phyloP scores from a whole-genome alignment of 2,888 invertebrate genomes.

The Ryuthela nishihirai region DNA sequence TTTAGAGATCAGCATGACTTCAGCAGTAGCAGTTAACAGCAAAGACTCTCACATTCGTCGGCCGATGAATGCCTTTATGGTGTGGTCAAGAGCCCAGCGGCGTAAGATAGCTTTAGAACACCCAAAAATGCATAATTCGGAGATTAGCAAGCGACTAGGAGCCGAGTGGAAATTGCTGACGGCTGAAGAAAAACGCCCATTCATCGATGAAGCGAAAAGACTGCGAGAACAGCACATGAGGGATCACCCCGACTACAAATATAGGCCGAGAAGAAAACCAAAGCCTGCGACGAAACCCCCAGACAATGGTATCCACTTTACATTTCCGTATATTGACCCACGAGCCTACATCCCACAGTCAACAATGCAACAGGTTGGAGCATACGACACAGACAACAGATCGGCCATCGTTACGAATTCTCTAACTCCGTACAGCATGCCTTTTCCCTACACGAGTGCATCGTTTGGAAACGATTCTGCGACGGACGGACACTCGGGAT shows the following conservation, averaged over 20 bases:
- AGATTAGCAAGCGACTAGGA: slow-evolving; percentile 54
- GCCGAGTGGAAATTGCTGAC: slow-evolving; percentile 53
- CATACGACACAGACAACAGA: slow-evolving; percentile 3
- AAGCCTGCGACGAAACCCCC: slow-evolving; percentile 15
- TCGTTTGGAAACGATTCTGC: too few species aligned
- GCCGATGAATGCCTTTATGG: slow-evolving; percentile 56
- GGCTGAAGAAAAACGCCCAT: slow-evolving; percentile 53
- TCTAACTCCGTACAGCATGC: slow-evolving; percentile 5
- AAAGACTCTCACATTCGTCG: slow-evolving; percentile 49
- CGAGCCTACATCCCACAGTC: slow-evolving; percentile 1
- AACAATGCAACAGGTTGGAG: not conserved
- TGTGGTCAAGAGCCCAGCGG: slow-evolving; percentile 55
- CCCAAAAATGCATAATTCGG: slow-evolving; percentile 56
- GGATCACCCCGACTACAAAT: slow-evolving; percentile 54
- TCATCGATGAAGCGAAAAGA: slow-evolving; percentile 55
- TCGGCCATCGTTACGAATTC: not conserved
- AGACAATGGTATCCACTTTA: slow-evolving; percentile 1
- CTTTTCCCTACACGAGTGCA: too few species aligned
- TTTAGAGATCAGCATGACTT: too few species aligned
- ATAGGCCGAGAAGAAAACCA: slow-evolving; percentile 45
- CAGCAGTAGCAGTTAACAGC: not conserved
- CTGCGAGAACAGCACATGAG: slow-evolving; percentile 54
- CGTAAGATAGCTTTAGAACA: slow-evolving; percentile 55
- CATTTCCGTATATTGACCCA: slow-evolving; percentile 2
- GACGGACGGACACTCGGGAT: too few species aligned